phyloP scores from a whole-genome alignment of 2,888 invertebrate species.

The Pimpla rufipes region DNA sequence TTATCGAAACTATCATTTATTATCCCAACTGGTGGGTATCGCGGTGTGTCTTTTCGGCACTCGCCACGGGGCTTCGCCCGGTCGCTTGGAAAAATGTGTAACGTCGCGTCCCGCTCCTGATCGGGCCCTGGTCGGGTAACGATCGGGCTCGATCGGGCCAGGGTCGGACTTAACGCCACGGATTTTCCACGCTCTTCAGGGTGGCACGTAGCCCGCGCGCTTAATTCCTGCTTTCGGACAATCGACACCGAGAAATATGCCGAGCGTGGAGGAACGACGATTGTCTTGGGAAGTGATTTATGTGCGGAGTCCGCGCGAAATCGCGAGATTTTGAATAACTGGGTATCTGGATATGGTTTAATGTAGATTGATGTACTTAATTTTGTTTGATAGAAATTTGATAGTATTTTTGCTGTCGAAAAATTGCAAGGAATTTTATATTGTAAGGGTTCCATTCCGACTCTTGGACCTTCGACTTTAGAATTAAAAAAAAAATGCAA shows the following conservation, averaged over 20 bases:
- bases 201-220: too few species aligned
- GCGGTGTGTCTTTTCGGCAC: conserved; percentile 53
- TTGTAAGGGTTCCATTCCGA: too few species aligned
- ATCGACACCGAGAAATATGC: conserved; percentile 41
- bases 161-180: too few species aligned
- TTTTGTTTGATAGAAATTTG: not conserved
- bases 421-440: too few species aligned
- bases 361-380: not conserved
- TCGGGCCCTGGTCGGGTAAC: too few species aligned
- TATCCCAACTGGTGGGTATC: conserved; percentile 70
- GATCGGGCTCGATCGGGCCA: too few species aligned
- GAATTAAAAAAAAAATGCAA: too few species aligned
- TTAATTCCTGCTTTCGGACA: conserved; percentile 37
- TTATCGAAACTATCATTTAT: conserved; percentile 83
- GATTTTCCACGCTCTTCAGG: too few species aligned
- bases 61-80: too few species aligned
- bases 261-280: conserved; percentile 13
- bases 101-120: too few species aligned
- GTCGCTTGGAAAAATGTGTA: too few species aligned
- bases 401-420: not conserved
- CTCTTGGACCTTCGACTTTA: too few species aligned
- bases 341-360: not conserved
- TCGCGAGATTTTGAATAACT: not conserved
- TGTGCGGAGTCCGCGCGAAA: conserved; percentile 32
- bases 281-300: conserved; percentile 45